Base-by-base conservation (phyloP, 2,113 vertebrate genomes). In the Fregata magnificens region DNA sequence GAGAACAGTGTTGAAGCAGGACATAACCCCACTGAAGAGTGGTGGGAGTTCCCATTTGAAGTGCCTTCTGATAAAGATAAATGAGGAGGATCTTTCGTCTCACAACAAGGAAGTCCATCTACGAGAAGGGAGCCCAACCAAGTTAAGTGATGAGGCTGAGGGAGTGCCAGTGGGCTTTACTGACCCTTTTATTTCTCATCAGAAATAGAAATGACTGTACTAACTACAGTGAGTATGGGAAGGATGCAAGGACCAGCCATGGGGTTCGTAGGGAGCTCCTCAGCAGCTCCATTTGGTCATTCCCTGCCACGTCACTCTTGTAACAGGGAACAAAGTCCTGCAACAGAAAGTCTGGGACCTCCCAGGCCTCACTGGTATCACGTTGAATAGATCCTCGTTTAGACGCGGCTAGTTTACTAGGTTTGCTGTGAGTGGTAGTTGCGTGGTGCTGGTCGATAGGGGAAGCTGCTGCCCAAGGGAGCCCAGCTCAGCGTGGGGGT, bases 371-470 rank as follows among this genome's bases (percentile, higher is more conserved):
- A 1, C 3, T 66, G 74, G 6, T 17, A 21, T 50, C 5, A 5
- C 24, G 3, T 49, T 32, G 49, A 86, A 38, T 50, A 87, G 45
- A 42, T 21, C 10, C 13, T 61, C 17, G 8, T 50, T 93, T 73
- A 84, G n/a, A 62, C 38, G 32, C 18, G 58, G 38, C 42, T 86
- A 3, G 9, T 59, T 73, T 52, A 16, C 26, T 26, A 7, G 24
- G 55, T 77, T 40, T 83, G 32, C n/a, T 59, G 53, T 18, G 17
- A 25, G 15, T 38, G 50, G 13, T 61, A 24, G 29, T 26, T 45
- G 5, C 32, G 15, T 42, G 17, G 45, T 5, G 6, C 15, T 58
- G 69, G n/a, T 79, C 1, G 0, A 13, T 14, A 16, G 2, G 13
- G 32, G 16, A 69, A 70, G 36, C 6, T 40, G 40, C 2, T 69